Conservation (phyloP, 1,140 invertebrate genomes). For the Drosophila trapezifrons region DNA sequence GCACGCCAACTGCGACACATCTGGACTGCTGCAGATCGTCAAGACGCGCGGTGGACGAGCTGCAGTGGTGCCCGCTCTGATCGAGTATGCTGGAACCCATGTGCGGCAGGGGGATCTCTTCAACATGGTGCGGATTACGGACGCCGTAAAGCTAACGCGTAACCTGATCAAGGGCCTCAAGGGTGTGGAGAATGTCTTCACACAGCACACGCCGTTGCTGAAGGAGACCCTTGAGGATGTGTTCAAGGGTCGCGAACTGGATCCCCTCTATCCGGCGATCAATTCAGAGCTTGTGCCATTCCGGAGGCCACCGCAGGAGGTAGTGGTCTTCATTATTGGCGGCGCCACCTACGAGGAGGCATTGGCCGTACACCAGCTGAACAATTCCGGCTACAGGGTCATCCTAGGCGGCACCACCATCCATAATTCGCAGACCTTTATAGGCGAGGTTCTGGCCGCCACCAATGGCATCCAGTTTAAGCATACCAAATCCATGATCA, state of each 20-base stretch:
- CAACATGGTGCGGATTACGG: conserved; percentile 88
- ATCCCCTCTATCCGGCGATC: conserved; percentile 92
- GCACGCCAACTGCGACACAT: conserved; percentile 93
- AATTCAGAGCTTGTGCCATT: conserved; percentile 86
- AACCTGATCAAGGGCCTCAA: conserved; percentile 95
- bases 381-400: conserved; percentile 91
- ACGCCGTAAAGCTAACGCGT: conserved; percentile 95
- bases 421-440: conserved; percentile 94
- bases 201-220: conserved; percentile 95
- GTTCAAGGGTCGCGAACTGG: conserved; percentile 93
- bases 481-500: conserved; percentile 84
- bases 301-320: conserved; percentile 90
- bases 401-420: conserved; percentile 95
- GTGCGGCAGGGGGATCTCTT: conserved; percentile 92
- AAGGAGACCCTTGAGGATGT: conserved; percentile 95
- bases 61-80: conserved; percentile 88
- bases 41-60: conserved; percentile 87
- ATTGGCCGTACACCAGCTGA: conserved; percentile 92
- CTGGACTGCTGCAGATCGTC: conserved; percentile 89
- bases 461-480: conserved; percentile 86
- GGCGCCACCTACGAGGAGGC: conserved; percentile 99
- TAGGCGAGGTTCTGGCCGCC: conserved; percentile 88
- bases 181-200: conserved; percentile 99
- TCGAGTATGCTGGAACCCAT: conserved; percentile 93
- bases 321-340: conserved; percentile 97